A percentile compares a stretch with the other conserved stretches of the same genome.
Conservation (phyloP, 2,888 invertebrate genomes). For the Luperina nickerlii region DNA sequence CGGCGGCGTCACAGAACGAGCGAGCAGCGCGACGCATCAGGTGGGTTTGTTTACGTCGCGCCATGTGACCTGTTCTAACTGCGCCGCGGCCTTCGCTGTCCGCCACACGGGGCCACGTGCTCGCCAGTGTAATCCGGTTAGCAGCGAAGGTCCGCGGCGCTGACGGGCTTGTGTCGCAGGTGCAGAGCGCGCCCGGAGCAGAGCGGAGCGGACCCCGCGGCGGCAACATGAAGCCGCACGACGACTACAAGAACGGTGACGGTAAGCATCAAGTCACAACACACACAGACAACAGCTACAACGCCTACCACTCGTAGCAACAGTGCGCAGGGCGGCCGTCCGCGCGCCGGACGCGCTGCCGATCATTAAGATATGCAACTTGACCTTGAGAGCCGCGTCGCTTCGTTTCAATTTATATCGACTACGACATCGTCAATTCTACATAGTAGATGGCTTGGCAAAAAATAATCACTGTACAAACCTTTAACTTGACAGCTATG, state of each 20-base stretch:
- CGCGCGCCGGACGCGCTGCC: constrained; percentile 12
- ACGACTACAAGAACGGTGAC: constrained; percentile 81
- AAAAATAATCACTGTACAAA: not conserved
- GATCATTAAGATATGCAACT: constrained; percentile 42
- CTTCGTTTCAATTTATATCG: constrained; percentile 31
- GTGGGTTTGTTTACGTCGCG: constrained; percentile 78
- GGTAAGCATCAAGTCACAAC: constrained; percentile 71
- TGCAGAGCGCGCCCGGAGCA: constrained; percentile 46
- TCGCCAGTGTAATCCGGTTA: constrained; percentile 74
- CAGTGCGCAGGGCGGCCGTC: constrained; percentile 23
- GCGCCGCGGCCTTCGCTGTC: constrained; percentile 69
- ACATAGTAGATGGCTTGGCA: constrained; percentile 6
- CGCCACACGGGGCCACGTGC: constrained; percentile 66
- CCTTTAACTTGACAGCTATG: not conserved
- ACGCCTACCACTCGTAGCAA: not conserved
- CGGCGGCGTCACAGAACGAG: constrained; percentile 28
- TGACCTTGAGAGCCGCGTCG: constrained; percentile 59
- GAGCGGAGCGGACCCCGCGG: constrained; percentile 23
- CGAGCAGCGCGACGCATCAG: constrained; percentile 69
- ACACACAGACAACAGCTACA: not conserved
- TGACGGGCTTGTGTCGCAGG: constrained; percentile 59
- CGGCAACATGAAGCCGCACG: constrained; percentile 79
- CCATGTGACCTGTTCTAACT: constrained; percentile 75
- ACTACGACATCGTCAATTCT: constrained; percentile 21
- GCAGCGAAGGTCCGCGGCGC: constrained; percentile 44